phyloP scores from a whole-genome alignment of 2,888 invertebrate species.

The Gryllus longicercus region DNA sequence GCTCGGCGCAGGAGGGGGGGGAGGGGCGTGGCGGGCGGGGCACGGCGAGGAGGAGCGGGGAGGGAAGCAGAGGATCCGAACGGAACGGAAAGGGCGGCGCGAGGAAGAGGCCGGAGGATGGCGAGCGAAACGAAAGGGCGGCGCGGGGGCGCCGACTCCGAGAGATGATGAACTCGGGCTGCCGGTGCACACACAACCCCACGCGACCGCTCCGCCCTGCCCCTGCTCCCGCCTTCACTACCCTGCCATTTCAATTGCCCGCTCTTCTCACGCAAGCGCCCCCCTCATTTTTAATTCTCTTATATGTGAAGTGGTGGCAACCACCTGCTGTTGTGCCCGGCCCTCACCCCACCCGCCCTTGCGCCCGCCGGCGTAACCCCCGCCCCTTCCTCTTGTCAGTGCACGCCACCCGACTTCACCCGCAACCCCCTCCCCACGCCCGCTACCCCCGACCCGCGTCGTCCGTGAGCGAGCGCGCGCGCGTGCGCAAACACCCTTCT shows the following conservation, averaged over 20 bases:
- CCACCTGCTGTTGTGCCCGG: slow-evolving; percentile 2
- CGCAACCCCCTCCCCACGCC: not conserved
- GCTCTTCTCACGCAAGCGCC: slow-evolving; percentile 3
- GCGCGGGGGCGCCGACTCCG: not conserved
- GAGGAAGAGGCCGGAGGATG: too few species aligned
- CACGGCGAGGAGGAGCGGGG: too few species aligned
- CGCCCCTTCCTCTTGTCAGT: not conserved
- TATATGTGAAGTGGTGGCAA: slow-evolving; percentile 11
- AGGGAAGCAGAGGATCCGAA: too few species aligned
- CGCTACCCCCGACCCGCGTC: not conserved
- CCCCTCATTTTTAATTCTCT: slow-evolving; percentile 17
- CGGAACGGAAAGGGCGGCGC: too few species aligned
- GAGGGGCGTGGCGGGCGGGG: too few species aligned
- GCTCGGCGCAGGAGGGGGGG: too few species aligned
- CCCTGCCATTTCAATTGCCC: not conserved
- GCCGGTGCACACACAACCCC: not conserved
- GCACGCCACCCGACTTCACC: not conserved
- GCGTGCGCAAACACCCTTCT: not conserved
- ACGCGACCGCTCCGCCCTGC: not conserved
- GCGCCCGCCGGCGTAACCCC: not conserved
- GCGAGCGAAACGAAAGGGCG: not conserved
- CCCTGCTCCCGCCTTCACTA: not conserved
- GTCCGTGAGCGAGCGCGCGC: not conserved
- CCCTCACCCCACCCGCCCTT: not conserved
- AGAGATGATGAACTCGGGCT: not conserved